Evolutionary conservation across 2,797 vertebrate species (phyloP).

Genomic region (Brachyalestes nurse): DNA sequence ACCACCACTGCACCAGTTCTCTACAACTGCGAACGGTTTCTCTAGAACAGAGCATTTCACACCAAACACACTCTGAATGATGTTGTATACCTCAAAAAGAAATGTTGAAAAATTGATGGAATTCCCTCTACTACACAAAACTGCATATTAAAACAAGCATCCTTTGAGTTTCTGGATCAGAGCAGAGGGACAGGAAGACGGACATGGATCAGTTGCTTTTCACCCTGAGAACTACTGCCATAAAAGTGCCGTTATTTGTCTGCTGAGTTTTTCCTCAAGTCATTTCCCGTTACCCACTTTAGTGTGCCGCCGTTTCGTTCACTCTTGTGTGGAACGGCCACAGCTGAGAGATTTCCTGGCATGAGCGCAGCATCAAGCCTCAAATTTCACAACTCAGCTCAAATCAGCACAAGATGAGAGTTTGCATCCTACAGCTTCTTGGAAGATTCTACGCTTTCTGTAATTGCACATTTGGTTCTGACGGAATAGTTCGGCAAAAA

Average conservation of each 20-base stretch:
- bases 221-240: conserved; percentile 46
- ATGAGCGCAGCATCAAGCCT: not conserved
- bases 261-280: conserved; percentile 53
- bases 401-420: not conserved
- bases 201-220: not conserved
- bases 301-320: not conserved
- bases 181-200: conserved; percentile 5
- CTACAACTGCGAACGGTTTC: too few relatives aligned
- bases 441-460: not conserved
- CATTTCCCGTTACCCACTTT: conserved; percentile 55
- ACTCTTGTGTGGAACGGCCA: not conserved
- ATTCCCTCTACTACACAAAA: not conserved
- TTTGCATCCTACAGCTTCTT: not conserved
- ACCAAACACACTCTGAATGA: not conserved
- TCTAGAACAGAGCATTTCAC: not conserved
- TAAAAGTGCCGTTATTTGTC: conserved; percentile 18
- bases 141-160: not conserved
- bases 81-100: too few relatives aligned
- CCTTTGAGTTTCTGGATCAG: not conserved
- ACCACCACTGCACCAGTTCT: too few relatives aligned
- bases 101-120: not conserved
- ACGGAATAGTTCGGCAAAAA: not conserved
- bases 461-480: not conserved
- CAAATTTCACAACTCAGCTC: not conserved
- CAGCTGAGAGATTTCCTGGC: not conserved